phyloP scores from a whole-genome alignment of 2,888 invertebrate genomes.

The Craniophora ligustri region DNA sequence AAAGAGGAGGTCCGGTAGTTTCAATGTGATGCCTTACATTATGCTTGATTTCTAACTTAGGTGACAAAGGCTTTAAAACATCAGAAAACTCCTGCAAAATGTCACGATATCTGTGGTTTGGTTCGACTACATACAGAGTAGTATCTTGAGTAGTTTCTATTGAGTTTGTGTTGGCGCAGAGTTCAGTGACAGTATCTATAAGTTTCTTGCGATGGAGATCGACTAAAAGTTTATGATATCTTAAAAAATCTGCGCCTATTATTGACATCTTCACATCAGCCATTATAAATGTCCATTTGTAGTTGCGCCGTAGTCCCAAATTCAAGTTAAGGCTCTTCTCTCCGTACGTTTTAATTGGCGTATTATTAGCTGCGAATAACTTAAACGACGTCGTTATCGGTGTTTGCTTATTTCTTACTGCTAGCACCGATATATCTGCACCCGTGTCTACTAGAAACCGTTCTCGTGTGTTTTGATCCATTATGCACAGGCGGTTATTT shows the following conservation, averaged over 20 bases:
- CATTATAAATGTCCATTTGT: too few species aligned
- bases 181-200: neutral
- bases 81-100: constrained; percentile 1
- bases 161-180: neutral
- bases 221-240: neutral
- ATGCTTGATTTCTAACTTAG: constrained; percentile 2
- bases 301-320: too few species aligned
- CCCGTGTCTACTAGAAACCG: too few species aligned
- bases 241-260: neutral
- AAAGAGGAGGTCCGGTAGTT: constrained; percentile 1
- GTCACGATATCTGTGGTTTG: neutral
- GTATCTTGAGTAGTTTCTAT: neutral
- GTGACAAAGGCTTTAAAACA: neutral
- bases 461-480: too few species aligned
- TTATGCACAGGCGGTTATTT: too few species aligned
- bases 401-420: too few species aligned
- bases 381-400: too few species aligned
- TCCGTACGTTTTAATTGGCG: too few species aligned
- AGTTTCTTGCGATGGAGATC: neutral
- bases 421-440: too few species aligned
- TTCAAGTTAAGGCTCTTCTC: too few species aligned
- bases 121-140: constrained; percentile 3
- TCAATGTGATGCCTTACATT: constrained; percentile 7
- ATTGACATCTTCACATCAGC: neutral
- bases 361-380: too few species aligned